Conservation (phyloP, 92 coral and sea anemone genomes). For the Epizoanthus illoricatus region DNA sequence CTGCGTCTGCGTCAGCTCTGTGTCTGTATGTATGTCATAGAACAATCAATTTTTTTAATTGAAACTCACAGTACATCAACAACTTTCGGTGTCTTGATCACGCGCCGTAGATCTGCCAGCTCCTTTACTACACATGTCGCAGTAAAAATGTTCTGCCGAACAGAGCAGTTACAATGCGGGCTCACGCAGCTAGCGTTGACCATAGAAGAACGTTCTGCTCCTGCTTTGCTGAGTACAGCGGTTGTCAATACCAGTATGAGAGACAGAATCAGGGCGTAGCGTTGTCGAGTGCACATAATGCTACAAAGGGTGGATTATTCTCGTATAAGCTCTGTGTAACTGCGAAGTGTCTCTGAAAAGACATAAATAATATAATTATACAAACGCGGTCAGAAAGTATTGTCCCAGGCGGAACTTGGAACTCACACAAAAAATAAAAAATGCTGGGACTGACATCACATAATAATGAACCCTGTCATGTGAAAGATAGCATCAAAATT, state of each 20-base stretch:
- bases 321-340: too few species aligned
- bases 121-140: conserved; percentile 15
- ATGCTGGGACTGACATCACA: too few species aligned
- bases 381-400: too few species aligned
- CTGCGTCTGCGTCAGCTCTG: neutral
- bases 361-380: too few species aligned
- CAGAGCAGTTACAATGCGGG: neutral
- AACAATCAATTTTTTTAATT: neutral
- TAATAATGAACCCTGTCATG: too few species aligned
- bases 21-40: neutral
- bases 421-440: too few species aligned
- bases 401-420: too few species aligned
- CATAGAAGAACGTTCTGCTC: neutral
- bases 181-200: neutral
- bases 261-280: neutral
- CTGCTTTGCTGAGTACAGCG: neutral
- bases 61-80: conserved; percentile 15
- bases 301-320: too few species aligned
- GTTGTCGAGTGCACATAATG: neutral
- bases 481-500: too few species aligned
- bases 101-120: neutral
- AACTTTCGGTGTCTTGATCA: conserved; percentile 6
- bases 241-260: neutral
- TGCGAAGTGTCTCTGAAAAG: too few species aligned
- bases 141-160: conserved; percentile 2